These are phyloP conservation scores for Vanacampus margaritifer DNA, from an alignment of 2,113 vertebrate species.

Conservation along the genomic window DNA sequence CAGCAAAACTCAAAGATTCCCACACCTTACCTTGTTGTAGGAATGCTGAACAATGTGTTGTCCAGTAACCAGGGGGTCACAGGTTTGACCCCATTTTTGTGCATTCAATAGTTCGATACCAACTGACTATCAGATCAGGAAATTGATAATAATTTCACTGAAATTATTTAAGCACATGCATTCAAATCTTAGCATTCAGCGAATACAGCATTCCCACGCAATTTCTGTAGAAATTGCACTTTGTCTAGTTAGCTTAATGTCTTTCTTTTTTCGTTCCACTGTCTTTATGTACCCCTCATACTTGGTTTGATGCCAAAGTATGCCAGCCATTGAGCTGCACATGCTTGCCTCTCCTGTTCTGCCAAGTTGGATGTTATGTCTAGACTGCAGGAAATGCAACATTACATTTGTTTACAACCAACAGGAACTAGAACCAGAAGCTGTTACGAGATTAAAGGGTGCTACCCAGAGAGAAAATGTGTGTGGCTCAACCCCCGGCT, in stretches of 20 bases:
- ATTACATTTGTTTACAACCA: constrained; percentile 81
- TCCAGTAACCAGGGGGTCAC: too few relatives aligned
- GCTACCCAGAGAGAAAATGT: constrained; percentile 59
- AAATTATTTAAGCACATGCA: too few relatives aligned
- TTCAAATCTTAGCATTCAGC: too few relatives aligned
- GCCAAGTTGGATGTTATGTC: constrained; percentile 76
- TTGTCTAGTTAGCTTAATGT: too few relatives aligned
- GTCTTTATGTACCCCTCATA: constrained; percentile 14
- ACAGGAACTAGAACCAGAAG: constrained; percentile 75
- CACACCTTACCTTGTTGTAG: not conserved
- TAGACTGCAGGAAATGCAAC: constrained; percentile 82
- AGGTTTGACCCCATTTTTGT: too few relatives aligned
- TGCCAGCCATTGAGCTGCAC: constrained; percentile 58
- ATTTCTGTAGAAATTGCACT: too few relatives aligned
- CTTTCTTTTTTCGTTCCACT: not conserved
- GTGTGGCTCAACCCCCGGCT: constrained; percentile 66
- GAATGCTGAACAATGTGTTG: too few relatives aligned
- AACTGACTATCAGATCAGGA: too few relatives aligned
- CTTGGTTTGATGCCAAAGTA: constrained; percentile 43
- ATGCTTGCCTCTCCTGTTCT: constrained; percentile 54
- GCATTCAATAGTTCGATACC: too few relatives aligned
- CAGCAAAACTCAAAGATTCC: not conserved
- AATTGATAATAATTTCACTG: too few relatives aligned
- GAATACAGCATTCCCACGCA: too few relatives aligned
- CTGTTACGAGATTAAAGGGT: constrained; percentile 72